phyloP scores from a whole-genome alignment of 2,113 vertebrate species.

The Nesogale talazaci region DNA sequence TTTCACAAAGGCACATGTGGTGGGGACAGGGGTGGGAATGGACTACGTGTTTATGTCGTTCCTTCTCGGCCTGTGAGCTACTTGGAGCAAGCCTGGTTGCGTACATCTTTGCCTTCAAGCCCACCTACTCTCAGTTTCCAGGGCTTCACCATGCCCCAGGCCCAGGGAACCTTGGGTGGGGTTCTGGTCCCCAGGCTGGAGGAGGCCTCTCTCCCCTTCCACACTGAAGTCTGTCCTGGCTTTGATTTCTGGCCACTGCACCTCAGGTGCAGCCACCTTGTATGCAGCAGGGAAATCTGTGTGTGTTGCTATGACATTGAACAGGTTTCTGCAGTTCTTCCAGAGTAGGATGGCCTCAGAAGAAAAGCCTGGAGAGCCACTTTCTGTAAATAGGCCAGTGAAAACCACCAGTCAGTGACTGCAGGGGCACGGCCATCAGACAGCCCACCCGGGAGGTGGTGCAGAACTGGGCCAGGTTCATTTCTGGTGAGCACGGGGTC shows the following conservation, averaged over 20 bases:
- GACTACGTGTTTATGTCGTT: not conserved
- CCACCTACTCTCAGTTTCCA: rapidly evolving
- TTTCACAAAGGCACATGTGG: not conserved
- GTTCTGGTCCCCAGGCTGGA: too few species aligned
- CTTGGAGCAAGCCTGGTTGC: too few species aligned
- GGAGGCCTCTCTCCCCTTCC: not conserved
- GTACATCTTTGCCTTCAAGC: not conserved
- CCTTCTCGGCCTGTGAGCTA: not conserved
- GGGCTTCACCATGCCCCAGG: not conserved
- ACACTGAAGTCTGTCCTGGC: not conserved
- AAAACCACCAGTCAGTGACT: not conserved
- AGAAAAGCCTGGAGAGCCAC: not conserved
- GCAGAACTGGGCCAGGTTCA: not conserved
- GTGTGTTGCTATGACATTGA: not conserved
- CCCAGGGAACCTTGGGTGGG: not conserved
- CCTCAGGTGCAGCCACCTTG: not conserved
- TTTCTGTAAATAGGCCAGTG: not conserved
- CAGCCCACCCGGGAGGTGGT: not conserved
- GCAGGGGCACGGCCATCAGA: not conserved
- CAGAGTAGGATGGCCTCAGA: not conserved
- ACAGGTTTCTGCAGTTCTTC: not conserved
- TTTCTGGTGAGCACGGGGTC: not conserved
- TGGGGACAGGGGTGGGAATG: too few species aligned
- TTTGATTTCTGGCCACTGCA: not conserved
- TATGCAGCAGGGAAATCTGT: not conserved